Evolutionary conservation across 2,797 vertebrate species (phyloP), one percentile per base, ranked within the genome.

Genomic region (Mormyrus proboscirostris): DNA sequence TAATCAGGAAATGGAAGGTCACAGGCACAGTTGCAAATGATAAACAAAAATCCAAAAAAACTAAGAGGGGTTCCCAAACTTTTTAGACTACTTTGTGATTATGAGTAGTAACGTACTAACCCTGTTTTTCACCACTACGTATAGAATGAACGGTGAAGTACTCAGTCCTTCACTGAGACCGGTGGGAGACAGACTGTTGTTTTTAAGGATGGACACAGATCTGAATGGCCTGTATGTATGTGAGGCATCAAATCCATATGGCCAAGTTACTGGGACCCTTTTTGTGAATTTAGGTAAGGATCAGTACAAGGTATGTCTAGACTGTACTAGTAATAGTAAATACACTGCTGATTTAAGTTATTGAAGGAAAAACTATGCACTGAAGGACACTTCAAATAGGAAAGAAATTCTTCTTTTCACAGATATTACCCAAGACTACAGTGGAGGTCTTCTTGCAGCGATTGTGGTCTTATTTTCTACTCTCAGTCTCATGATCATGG

Each of bases 181-280:
- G 2, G 59, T 91, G 0, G 92, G 79, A 50, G 76, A 76, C 88
- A 89, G 0, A 0, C 85, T 95, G 1, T 14, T 86, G 3, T 89
- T 95, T 16, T 0, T 22, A 3, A 90, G 19, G 4, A 29, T 8
- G 5, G 86, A 49, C 0, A 1, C 90, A 22, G 29, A 92, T 3
- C 25, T 93, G n/a, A 91, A 62, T 6, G 94, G 92, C 7, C 16
- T 93, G 6, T 95, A 94, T 85, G 22, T 79, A 41, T 95, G 95
- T 90, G 79, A 92, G 19, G 93, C 92, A 7, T 76, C 51, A 0
- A 95, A 95, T 59, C 0, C 0, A 0, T 73, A 92, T 16, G 95
- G 94, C 44, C 85, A 0, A 1, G 57, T n/a, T 44, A 0, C 0
- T 0, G 47, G 19, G 2, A 4, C 38, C 25, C 29, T 95, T 3